Conservation (phyloP, 2,797 vertebrate species). For the Acanthurus tractus region DNA sequence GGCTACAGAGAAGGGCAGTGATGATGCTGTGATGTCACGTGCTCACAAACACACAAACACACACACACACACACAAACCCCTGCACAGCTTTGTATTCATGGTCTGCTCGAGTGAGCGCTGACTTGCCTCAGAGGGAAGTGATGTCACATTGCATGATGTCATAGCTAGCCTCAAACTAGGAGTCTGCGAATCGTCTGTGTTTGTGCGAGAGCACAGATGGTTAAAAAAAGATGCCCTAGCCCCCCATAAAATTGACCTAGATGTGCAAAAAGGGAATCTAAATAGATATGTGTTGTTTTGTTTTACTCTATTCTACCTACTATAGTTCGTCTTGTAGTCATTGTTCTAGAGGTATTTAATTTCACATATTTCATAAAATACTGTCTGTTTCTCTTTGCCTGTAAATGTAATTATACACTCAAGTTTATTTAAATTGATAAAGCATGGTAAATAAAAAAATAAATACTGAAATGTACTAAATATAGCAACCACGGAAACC, state of each 20-base stretch:
- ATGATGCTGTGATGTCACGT: constrained; percentile 79
- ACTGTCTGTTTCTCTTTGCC: not conserved
- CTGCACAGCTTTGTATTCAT: constrained; percentile 65
- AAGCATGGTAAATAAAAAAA: not conserved
- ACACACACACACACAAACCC: constrained; percentile 36
- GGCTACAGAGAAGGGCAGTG: constrained; percentile 71
- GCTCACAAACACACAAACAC: constrained; percentile 47
- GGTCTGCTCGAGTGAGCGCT: constrained; percentile 70
- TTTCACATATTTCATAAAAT: not conserved
- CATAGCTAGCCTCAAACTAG: constrained; percentile 63
- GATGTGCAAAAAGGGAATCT: constrained; percentile 53
- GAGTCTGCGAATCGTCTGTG: constrained; percentile 55
- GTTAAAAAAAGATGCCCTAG: constrained; percentile 32
- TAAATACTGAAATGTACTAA: not conserved
- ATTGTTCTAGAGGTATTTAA: not conserved
- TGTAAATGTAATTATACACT: not conserved
- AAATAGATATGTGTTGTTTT: constrained; percentile 15
- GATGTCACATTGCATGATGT: constrained; percentile 81
- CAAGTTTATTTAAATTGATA: not conserved
- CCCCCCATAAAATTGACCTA: constrained; percentile 51
- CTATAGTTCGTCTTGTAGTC: not conserved
- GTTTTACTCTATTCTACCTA: not conserved
- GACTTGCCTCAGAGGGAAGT: constrained; percentile 80
- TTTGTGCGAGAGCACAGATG: constrained; percentile 64
- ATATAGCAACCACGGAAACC: not conserved